Conservation (phyloP, 2,888 invertebrate genomes). For the Eurois occulta region DNA sequence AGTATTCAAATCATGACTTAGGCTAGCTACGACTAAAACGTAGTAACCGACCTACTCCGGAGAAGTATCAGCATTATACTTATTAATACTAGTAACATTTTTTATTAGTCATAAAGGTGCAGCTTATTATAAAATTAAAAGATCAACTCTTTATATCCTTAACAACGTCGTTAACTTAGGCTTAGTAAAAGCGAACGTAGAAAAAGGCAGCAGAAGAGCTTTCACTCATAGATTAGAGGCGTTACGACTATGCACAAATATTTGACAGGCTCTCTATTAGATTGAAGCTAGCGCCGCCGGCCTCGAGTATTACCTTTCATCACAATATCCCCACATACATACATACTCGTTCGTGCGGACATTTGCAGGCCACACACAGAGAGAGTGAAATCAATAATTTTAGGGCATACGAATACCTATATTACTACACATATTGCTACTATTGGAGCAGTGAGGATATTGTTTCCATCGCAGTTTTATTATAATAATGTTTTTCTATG, state of each 20-base stretch:
- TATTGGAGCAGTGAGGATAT: not conserved
- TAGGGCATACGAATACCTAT: not conserved
- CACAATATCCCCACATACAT: not conserved
- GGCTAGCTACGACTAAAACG: not conserved
- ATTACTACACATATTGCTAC: not conserved
- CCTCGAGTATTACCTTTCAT: conserved; percentile 41
- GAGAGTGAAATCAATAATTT: conserved; percentile 31
- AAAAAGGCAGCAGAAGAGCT: not conserved
- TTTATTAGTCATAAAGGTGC: not conserved
- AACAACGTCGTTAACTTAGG: not conserved
- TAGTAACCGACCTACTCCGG: not conserved
- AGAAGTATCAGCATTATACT: not conserved
- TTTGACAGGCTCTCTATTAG: conserved; percentile 41
- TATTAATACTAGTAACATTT: not conserved
- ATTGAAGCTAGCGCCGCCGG: conserved; percentile 11
- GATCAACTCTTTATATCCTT: not conserved
- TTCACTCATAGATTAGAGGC: not conserved
- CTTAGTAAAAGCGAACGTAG: not conserved
- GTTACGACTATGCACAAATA: conserved; percentile 31
- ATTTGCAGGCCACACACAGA: not conserved
- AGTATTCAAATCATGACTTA: not conserved
- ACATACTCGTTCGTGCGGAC: not conserved
- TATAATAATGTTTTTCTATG: not conserved
- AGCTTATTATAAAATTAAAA: not conserved
- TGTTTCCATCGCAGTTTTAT: not conserved